A percentile compares a stretch with the other conserved stretches of the same genome.
Evolutionary conservation across 2,113 vertebrate genomes (phyloP).

Genomic region (Chamaea fasciata): DNA sequence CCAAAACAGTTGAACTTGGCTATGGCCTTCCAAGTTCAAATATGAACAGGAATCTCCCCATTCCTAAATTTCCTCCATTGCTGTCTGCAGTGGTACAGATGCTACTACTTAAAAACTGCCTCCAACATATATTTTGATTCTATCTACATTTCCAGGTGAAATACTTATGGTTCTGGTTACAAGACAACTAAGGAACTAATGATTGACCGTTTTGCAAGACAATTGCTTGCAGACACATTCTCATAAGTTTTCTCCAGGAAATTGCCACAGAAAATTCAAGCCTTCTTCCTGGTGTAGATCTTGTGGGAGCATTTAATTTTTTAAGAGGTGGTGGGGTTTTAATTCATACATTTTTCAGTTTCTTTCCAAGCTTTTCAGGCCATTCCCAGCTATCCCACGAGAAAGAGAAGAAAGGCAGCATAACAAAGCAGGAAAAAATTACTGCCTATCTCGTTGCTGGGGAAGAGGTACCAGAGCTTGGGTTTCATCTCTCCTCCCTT

Average conservation of each 20-base stretch:
- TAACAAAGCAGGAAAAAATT: slow-evolving; percentile 43
- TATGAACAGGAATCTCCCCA: background rate
- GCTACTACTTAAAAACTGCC: background rate
- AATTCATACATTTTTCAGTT: background rate
- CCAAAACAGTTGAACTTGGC: background rate
- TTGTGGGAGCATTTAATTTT: background rate
- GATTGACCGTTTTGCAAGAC: background rate
- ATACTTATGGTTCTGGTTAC: background rate
- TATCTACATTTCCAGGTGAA: background rate
- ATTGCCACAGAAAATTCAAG: background rate
- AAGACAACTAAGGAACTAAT: background rate
- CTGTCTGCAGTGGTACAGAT: background rate
- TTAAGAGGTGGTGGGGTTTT: background rate
- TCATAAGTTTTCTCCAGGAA: slow-evolving; percentile 3
- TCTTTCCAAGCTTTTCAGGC: background rate
- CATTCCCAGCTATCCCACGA: slow-evolving; percentile 50
- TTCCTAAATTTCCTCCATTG: background rate
- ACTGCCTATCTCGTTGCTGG: background rate
- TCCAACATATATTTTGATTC: background rate
- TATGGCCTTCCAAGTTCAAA: background rate
- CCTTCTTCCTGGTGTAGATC: background rate
- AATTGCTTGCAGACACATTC: background rate
- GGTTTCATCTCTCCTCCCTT: background rate
- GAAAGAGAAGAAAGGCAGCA: slow-evolving; percentile 53
- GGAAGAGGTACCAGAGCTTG: background rate